Percentiles rank a stretch among this genome's conserved stretches.
Conservation (phyloP, 1,140 invertebrate species). For the Drosophila littoralis region DNA sequence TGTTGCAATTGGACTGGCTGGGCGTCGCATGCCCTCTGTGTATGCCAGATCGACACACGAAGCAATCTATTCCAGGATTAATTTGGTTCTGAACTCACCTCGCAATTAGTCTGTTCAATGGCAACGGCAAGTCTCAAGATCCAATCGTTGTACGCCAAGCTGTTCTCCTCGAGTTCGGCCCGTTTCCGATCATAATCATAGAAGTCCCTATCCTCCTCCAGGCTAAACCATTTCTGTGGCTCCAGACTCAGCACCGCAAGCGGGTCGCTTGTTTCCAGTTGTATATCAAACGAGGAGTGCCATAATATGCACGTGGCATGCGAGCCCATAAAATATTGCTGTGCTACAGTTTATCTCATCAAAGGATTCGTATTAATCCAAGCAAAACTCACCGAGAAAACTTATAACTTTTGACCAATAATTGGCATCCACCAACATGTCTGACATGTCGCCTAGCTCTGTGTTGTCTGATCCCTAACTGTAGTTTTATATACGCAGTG, state of each 20-base stretch:
- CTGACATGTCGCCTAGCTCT: slow-evolving; percentile 4
- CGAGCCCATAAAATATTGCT: slow-evolving; percentile 53
- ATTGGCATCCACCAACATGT: slow-evolving; percentile 19
- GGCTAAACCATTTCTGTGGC: slow-evolving; percentile 29
- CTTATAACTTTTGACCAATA: slow-evolving; percentile 65
- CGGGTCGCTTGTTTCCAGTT: slow-evolving; percentile 15
- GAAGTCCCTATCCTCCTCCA: slow-evolving; percentile 29
- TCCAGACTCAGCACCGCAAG: slow-evolving; percentile 50
- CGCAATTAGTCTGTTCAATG: slow-evolving; percentile 66
- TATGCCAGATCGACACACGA: slow-evolving; percentile 43
- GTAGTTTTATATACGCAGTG: slow-evolving; percentile 10
- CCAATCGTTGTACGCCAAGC: slow-evolving; percentile 50
- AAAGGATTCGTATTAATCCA: not conserved
- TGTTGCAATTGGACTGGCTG: slow-evolving; percentile 11
- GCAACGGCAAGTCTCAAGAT: slow-evolving; percentile 56
- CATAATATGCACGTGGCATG: slow-evolving; percentile 68
- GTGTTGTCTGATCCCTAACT: not conserved
- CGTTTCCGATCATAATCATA: slow-evolving; percentile 48
- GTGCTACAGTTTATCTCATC: slow-evolving; percentile 38
- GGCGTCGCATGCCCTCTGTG: slow-evolving; percentile 43
- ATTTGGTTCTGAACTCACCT: slow-evolving; percentile 50
- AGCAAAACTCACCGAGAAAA: slow-evolving; percentile 57
- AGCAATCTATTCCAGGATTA: slow-evolving; percentile 39
- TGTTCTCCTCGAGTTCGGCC: slow-evolving; percentile 16
- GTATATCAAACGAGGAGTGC: slow-evolving; percentile 55